Base-by-base conservation (phyloP, 2,113 vertebrate genomes). In the Perccottus glenii region DNA sequence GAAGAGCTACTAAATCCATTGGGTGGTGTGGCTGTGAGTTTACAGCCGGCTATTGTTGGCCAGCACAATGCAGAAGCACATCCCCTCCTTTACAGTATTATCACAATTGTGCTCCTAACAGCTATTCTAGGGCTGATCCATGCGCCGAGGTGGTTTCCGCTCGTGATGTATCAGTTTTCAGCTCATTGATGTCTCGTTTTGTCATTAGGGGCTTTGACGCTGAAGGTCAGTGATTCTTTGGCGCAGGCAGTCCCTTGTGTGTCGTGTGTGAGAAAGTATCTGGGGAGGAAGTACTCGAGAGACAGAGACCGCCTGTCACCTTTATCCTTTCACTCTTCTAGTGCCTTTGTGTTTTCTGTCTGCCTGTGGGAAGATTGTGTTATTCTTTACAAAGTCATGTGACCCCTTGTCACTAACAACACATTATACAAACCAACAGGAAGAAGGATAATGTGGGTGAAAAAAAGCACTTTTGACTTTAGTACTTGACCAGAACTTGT, bases 131-230 rank as follows among this genome's bases (percentile, higher is more conserved):
- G 60, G 73, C 60, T 46, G 52, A 80, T 84, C 80, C 81, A 71
- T 82, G 84, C 57, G 68, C 84, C 77, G 14, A 70, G 79, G 79
- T 60, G 72, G 85, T 83, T 92, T 92, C 90, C 86, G 85, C 65
- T 86, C 60, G 48, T 64, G 27, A 6, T 60, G 77, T 87, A 81
- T 92, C 79, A 2, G 52, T 88, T 93, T 89, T 87, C 88, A 90
- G 73, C 79, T 91, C 77, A 87, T 84, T 90, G 81, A 91, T 83
- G 88, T 84, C 82, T 84, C 15, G 80, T 85, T 88, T 90, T 92
- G 87, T 92, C 73, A 61, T 55, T 43, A 52, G 69, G 69, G 57
- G 83, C 78, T 87, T 91, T 89, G 73, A 85, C 57, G 55, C 73
- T 77, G 78, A 70, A 82, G 81, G 87, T 91, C 85, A 90, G 75